These are phyloP conservation scores for Lophotriccus pileatus DNA, from an alignment of 2,797 vertebrate species.

Conservation along the genomic window DNA sequence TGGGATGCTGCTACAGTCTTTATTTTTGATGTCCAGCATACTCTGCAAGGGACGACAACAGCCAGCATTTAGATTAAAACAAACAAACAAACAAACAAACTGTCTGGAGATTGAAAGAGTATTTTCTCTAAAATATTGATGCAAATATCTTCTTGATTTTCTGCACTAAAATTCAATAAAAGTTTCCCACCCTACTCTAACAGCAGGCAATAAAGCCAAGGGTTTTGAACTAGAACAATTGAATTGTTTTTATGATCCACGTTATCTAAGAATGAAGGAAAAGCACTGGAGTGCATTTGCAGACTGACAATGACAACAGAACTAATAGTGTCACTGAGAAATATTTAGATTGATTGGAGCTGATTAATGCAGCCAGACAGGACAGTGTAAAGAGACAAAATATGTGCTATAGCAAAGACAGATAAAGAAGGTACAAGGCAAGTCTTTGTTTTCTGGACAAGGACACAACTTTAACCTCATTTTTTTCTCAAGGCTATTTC, in stretches of 20 bases:
- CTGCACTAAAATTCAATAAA: slow-evolving; percentile 12
- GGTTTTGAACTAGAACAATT: neutral
- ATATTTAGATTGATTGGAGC: neutral
- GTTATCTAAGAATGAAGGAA: neutral
- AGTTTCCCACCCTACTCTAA: neutral
- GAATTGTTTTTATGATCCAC: neutral
- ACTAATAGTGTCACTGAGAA: neutral
- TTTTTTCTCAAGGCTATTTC: neutral
- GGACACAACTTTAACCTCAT: neutral
- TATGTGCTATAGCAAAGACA: neutral
- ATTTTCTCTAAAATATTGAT: slow-evolving; percentile 4
- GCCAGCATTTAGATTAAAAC: neutral
- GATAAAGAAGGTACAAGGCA: neutral
- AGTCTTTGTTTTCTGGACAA: neutral
- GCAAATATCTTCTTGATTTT: neutral
- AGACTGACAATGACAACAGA: neutral
- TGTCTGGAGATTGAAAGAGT: neutral
- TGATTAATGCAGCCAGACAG: neutral
- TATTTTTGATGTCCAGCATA: neutral
- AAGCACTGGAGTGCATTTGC: neutral
- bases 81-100: neutral
- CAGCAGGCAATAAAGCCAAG: neutral
- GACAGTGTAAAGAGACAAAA: neutral
- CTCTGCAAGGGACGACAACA: neutral
- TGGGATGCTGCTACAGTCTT: neutral